Evolutionary conservation across 2,797 vertebrate genomes (phyloP).

Genomic region (Carcharodon carcharias): DNA sequence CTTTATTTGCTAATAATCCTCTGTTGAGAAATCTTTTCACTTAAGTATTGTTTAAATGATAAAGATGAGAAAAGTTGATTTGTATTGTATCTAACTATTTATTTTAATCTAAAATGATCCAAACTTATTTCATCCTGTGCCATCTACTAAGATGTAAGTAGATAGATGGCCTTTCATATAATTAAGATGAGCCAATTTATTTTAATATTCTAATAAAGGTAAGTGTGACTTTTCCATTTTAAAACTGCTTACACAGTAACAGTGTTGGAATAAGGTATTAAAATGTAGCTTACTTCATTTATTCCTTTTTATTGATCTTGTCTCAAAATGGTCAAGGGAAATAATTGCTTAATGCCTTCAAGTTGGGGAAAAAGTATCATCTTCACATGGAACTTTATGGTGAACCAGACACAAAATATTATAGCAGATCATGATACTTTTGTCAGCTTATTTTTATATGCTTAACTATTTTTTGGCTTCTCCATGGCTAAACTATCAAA

Average conservation of each 20-base stretch:
- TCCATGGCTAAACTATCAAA: neutral
- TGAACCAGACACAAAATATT: neutral
- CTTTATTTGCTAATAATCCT: neutral
- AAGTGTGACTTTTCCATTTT: neutral
- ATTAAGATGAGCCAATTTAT: neutral
- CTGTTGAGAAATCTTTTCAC: neutral
- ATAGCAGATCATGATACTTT: neutral
- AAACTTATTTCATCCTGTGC: neutral
- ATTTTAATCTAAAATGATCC: neutral
- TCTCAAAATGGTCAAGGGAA: neutral
- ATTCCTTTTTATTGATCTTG: neutral
- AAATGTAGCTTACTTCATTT: neutral
- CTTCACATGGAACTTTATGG: neutral
- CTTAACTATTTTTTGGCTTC: neutral
- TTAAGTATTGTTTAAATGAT: neutral
- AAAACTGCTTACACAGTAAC: neutral
- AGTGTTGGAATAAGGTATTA: neutral
- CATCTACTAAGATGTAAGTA: neutral
- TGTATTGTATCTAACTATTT: neutral
- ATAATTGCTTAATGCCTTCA: neutral
- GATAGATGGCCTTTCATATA: neutral
- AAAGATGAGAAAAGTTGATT: neutral
- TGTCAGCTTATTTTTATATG: neutral
- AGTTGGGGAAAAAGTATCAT: neutral
- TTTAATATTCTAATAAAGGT: neutral